These are phyloP conservation scores for Campylomormyrus tamandua DNA, from an alignment of 2,113 vertebrate species.

Conservation along the genomic window DNA sequence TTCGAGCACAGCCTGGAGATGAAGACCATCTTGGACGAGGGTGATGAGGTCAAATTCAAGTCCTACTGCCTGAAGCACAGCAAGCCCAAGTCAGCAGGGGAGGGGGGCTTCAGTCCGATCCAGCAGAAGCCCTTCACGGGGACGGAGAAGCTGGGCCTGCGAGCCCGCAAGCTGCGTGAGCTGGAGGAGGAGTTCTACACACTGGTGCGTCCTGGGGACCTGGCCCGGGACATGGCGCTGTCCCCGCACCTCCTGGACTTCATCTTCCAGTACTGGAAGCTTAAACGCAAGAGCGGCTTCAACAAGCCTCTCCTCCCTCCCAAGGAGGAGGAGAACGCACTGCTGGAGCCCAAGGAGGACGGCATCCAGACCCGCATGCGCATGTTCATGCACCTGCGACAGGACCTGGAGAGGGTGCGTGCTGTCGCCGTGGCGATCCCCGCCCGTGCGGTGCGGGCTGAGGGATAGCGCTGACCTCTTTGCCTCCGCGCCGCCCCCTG, in stretches of 20 bases:
- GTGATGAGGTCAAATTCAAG: conserved; percentile 95
- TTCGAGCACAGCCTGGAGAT: conserved; percentile 96
- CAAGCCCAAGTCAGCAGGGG: conserved; percentile 66
- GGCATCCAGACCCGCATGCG: conserved; percentile 93
- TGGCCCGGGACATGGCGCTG: conserved; percentile 72
- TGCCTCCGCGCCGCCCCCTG: background rate
- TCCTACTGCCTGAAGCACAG: conserved; percentile 96
- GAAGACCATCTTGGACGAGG: conserved; percentile 94
- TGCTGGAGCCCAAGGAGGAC: conserved; percentile 86
- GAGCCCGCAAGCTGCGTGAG: conserved; percentile 87
- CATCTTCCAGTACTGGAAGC: conserved; percentile 97
- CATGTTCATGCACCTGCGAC: conserved; percentile 98
- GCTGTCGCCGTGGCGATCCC: background rate
- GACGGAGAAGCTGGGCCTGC: conserved; percentile 73
- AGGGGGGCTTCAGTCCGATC: conserved; percentile 59
- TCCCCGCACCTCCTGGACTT: conserved; percentile 73
- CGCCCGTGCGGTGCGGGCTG: background rate
- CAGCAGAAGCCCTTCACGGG: conserved; percentile 72
- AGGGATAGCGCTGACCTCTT: conserved; percentile 18
- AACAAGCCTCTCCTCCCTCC: conserved; percentile 90
- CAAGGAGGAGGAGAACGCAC: conserved; percentile 79
- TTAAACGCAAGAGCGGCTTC: conserved; percentile 90
- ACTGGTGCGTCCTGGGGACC: conserved; percentile 71
- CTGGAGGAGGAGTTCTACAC: conserved; percentile 91
- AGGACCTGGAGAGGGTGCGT: conserved; percentile 94